Conservation (phyloP, 2,888 invertebrate species). For the Volucella inflata region DNA sequence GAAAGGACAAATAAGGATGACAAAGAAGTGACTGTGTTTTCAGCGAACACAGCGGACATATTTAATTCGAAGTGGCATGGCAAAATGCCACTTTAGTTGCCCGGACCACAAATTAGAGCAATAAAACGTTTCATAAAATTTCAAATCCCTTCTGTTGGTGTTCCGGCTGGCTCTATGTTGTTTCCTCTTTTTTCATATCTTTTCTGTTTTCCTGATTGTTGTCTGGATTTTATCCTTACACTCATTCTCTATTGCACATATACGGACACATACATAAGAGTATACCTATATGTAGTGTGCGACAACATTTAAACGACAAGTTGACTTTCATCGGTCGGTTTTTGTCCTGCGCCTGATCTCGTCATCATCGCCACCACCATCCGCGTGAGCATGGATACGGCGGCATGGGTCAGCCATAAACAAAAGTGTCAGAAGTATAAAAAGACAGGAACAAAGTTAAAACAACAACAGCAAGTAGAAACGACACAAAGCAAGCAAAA, state of each 20-base stretch:
- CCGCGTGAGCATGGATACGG: conserved; percentile 48
- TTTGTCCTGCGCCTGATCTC: conserved; percentile 45
- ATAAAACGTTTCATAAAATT: conserved; percentile 83
- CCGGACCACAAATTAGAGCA: conserved; percentile 83
- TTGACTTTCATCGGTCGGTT: conserved; percentile 68
- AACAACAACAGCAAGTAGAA: background rate
- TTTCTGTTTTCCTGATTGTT: conserved; percentile 57
- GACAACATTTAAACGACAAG: conserved; percentile 64
- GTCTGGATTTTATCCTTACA: conserved; percentile 40
- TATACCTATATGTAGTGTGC: background rate
- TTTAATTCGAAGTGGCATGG: conserved; percentile 77
- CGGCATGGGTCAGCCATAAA: conserved; percentile 71
- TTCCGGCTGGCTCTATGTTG: conserved; percentile 26
- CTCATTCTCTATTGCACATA: background rate
- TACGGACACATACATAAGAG: background rate
- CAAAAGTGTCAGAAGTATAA: conserved; percentile 74
- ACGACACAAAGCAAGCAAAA: conserved; percentile 5
- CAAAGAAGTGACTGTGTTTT: conserved; percentile 9
- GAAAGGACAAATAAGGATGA: conserved; percentile 33
- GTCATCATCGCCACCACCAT: conserved; percentile 35
- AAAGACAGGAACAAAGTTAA: conserved; percentile 24
- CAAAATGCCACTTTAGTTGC: conserved; percentile 81
- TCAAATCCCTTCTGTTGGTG: conserved; percentile 76
- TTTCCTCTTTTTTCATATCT: conserved; percentile 28
- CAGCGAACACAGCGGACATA: conserved; percentile 56